A percentile compares a stretch with the other conserved stretches of the same genome.
Evolutionary conservation across 2,113 vertebrate genomes (phyloP).

Genomic region (Rafetus swinhoei): DNA sequence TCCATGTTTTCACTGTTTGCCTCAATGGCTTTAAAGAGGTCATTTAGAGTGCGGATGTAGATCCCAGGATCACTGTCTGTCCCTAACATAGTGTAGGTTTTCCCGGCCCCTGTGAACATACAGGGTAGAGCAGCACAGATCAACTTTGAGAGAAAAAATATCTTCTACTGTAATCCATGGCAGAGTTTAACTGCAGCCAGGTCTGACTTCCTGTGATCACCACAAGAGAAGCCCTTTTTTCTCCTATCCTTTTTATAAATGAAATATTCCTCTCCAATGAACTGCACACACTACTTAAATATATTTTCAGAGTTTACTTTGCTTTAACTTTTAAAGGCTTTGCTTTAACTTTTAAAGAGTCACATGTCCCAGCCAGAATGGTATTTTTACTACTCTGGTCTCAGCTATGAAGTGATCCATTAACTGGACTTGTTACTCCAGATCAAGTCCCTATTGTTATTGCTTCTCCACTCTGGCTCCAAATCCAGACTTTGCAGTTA

Average conservation of each 20-base stretch:
- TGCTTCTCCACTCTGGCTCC: background rate
- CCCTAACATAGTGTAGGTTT: conserved; percentile 80
- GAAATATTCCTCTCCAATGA: background rate
- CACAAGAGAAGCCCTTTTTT: background rate
- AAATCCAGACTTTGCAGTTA: background rate
- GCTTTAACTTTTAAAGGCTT: background rate
- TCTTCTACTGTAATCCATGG: background rate
- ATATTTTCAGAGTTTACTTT: background rate
- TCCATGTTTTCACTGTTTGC: conserved; percentile 25
- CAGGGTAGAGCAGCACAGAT: background rate
- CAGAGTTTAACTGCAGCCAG: background rate
- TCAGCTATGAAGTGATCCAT: background rate
- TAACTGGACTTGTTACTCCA: background rate
- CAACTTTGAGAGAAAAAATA: background rate
- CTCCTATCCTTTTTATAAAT: background rate
- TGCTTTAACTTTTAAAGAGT: background rate
- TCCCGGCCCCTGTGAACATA: conserved; percentile 64
- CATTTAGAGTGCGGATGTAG: conserved; percentile 71
- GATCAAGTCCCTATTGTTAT: background rate
- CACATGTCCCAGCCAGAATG: background rate
- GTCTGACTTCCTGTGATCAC: background rate
- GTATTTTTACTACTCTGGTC: background rate
- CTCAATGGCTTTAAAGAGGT: conserved; percentile 78
- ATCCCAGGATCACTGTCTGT: conserved; percentile 72
- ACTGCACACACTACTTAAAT: background rate